Conservation (phyloP, 2,888 invertebrate species). For the Galeruca laticollis region DNA sequence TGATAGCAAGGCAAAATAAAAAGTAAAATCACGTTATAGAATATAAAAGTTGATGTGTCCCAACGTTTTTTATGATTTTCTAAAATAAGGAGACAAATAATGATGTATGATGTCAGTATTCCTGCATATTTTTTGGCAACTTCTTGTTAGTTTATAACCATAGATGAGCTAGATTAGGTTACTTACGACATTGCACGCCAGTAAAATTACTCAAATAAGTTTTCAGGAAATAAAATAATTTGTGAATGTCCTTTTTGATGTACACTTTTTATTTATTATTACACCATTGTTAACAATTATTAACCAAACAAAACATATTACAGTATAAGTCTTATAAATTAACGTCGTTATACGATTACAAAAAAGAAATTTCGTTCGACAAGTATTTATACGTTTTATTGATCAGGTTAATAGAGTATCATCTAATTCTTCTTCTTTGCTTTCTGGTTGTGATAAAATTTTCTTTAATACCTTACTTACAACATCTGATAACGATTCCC, state of each 20-base stretch:
- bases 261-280: constrained; percentile 28
- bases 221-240: not conserved
- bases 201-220: not conserved
- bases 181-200: not conserved
- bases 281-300: constrained; percentile 26
- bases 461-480: constrained; percentile 90
- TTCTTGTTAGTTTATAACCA: too few species aligned
- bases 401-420: constrained; percentile 89
- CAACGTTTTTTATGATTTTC: too few species aligned
- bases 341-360: constrained; percentile 22
- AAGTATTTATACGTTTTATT: constrained; percentile 30
- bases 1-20: too few species aligned
- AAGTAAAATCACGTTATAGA: too few species aligned
- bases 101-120: too few species aligned
- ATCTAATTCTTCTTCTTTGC: constrained; percentile 92
- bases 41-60: too few species aligned
- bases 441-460: constrained; percentile 80
- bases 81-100: too few species aligned
- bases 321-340: constrained; percentile 23
- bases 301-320: constrained; percentile 38
- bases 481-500: constrained; percentile 90
- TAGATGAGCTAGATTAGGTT: too few species aligned
- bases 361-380: constrained; percentile 20
- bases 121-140: too few species aligned
- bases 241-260: not conserved